phyloP scores from a whole-genome alignment of 2,113 vertebrate genomes.

The Nyctibius bracteatus region DNA sequence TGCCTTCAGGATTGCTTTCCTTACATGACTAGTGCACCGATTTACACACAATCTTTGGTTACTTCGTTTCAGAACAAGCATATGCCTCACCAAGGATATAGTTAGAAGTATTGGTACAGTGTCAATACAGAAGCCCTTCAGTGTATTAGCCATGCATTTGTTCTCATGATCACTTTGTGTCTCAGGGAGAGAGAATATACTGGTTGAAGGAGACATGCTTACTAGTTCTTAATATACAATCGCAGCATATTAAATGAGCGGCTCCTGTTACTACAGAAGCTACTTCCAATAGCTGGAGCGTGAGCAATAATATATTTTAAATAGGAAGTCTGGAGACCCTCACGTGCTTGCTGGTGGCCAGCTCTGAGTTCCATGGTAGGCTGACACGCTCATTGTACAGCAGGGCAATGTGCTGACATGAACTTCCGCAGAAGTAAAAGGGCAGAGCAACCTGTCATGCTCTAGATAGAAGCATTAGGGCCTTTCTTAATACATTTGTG shows the following conservation, averaged over 20 bases:
- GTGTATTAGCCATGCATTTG: accelerated
- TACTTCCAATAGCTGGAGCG: background rate
- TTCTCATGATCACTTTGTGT: background rate
- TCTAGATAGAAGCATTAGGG: background rate
- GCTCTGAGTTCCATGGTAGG: background rate
- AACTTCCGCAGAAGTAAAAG: background rate
- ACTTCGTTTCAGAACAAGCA: background rate
- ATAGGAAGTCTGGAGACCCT: accelerated
- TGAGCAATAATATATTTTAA: background rate
- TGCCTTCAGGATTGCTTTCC: background rate
- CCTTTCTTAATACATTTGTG: background rate
- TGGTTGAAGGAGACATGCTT: background rate
- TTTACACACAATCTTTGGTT: background rate
- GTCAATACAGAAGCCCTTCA: accelerated
- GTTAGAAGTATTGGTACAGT: accelerated
- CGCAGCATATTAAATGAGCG: background rate
- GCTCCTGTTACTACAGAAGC: background rate
- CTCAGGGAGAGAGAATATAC: background rate
- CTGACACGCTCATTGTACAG: accelerated
- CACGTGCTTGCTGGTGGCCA: accelerated
- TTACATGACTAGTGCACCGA: accelerated
- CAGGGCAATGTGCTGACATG: background rate
- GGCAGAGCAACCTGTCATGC: background rate
- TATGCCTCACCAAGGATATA: accelerated
- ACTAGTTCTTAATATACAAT: background rate